These are phyloP conservation scores for Littorina saxatilis DNA, from an alignment of 1,140 invertebrate species.

Conservation along the genomic window DNA sequence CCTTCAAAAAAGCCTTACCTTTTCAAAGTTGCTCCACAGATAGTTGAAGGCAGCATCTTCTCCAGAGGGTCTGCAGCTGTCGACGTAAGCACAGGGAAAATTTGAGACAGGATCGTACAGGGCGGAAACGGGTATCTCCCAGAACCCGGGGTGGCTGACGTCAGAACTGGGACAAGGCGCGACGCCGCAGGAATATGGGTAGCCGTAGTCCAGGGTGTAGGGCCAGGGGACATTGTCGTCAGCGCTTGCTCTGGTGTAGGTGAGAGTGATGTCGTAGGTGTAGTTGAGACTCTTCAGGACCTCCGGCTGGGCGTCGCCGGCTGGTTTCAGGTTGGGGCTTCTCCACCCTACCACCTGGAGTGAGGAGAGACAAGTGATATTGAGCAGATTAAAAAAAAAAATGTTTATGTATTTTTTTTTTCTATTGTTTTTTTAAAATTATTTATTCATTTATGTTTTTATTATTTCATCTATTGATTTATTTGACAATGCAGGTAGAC, in stretches of 20 bases:
- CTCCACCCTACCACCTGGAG: conserved; percentile 59
- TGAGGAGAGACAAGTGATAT: not conserved
- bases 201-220: conserved; percentile 61
- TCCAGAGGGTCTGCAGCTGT: conserved; percentile 55
- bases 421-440: conserved; percentile 19
- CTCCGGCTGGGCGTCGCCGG: conserved; percentile 54
- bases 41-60: conserved; percentile 58
- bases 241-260: conserved; percentile 41
- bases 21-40: conserved; percentile 62
- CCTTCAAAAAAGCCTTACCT: conserved; percentile 1
- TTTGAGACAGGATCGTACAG: conserved; percentile 49
- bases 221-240: conserved; percentile 76
- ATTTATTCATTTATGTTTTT: not conserved
- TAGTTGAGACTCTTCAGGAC: conserved; percentile 57
- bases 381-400: no score
- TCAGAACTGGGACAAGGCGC: conserved; percentile 48
- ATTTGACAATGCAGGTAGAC: no score
- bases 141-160: conserved; percentile 50
- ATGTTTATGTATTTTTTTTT: not conserved
- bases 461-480: no score
- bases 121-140: conserved; percentile 59
- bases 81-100: conserved; percentile 64
- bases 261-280: conserved; percentile 62
- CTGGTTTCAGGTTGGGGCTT: conserved; percentile 59
- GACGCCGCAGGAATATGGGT: conserved; percentile 54